Percentiles rank a stretch among this genome's conserved stretches.
These are phyloP conservation scores for Okapia johnstoni DNA, from an alignment of 2,113 vertebrate species.

Conservation along the genomic window DNA sequence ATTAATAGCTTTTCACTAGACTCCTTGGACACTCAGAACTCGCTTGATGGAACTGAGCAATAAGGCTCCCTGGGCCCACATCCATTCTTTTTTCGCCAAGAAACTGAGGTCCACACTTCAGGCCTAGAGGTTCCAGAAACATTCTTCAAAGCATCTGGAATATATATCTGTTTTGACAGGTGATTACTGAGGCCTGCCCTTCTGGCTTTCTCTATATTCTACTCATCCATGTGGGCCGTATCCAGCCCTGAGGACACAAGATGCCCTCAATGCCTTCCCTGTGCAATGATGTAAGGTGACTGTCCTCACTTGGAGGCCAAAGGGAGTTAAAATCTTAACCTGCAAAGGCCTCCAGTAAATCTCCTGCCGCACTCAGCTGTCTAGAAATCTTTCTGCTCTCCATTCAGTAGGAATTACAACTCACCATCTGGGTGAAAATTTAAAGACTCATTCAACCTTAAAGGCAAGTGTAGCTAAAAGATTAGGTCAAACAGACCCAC, in stretches of 20 bases:
- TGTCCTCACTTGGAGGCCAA: background rate
- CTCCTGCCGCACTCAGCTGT: background rate
- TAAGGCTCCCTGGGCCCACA: background rate
- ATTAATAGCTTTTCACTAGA: conserved; percentile 12
- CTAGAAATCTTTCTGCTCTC: background rate
- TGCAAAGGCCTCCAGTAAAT: background rate
- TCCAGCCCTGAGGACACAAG: background rate
- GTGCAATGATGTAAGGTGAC: background rate
- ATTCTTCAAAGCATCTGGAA: conserved; percentile 14
- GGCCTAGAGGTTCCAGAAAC: conserved; percentile 15
- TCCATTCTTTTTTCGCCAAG: background rate
- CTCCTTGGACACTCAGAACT: background rate
- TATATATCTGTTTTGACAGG: background rate
- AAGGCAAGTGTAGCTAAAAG: background rate
- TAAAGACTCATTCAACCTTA: conserved; percentile 20
- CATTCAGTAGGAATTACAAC: background rate
- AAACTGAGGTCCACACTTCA: background rate
- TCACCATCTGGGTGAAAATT: conserved; percentile 18
- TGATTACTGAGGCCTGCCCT: background rate
- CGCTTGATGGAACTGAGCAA: background rate
- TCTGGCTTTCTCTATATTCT: background rate
- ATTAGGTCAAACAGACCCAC: background rate
- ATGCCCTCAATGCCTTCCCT: background rate
- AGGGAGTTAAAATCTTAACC: conserved; percentile 15
- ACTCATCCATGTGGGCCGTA: background rate